These are phyloP conservation scores for Proisotoma minuta DNA, from an alignment of 2,888 invertebrate genomes.

Conservation along the genomic window DNA sequence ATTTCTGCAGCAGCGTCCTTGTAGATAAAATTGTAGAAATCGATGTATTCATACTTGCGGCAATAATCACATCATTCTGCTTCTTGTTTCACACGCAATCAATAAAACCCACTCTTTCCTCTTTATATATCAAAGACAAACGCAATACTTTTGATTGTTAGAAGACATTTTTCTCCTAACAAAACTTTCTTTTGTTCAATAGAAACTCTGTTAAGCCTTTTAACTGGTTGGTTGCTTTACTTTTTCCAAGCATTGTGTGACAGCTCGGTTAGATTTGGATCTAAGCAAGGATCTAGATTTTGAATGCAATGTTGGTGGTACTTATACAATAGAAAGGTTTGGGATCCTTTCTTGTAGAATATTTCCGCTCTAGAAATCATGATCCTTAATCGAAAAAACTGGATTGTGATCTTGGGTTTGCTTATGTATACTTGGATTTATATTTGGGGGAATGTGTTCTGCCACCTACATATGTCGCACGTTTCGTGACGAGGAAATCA, in stretches of 20 bases:
- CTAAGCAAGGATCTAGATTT: too few relatives aligned
- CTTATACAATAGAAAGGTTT: neutral
- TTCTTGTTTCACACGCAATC: neutral
- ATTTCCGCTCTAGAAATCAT: slow-evolving; percentile 15
- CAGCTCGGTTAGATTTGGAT: neutral
- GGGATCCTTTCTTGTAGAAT: neutral
- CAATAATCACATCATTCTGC: neutral
- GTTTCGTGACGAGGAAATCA: too few relatives aligned
- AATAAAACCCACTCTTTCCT: neutral
- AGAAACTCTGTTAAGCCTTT: too few relatives aligned
- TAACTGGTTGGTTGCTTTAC: too few relatives aligned
- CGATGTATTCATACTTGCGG: too few relatives aligned
- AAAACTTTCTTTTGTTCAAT: too few relatives aligned
- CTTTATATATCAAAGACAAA: neutral
- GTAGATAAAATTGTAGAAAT: too few relatives aligned
- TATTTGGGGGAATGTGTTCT: too few relatives aligned
- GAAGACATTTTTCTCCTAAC: neutral
- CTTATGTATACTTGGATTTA: too few relatives aligned
- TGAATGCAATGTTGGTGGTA: too few relatives aligned
- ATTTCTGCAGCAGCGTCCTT: too few relatives aligned
- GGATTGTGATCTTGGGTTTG: neutral
- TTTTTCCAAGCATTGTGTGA: slow-evolving; percentile 1
- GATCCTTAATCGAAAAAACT: slow-evolving; percentile 10
- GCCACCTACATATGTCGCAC: too few relatives aligned
- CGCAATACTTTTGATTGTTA: neutral